Evolutionary conservation across 2,797 vertebrate genomes (phyloP).

Genomic region (Darevskia mixta): DNA sequence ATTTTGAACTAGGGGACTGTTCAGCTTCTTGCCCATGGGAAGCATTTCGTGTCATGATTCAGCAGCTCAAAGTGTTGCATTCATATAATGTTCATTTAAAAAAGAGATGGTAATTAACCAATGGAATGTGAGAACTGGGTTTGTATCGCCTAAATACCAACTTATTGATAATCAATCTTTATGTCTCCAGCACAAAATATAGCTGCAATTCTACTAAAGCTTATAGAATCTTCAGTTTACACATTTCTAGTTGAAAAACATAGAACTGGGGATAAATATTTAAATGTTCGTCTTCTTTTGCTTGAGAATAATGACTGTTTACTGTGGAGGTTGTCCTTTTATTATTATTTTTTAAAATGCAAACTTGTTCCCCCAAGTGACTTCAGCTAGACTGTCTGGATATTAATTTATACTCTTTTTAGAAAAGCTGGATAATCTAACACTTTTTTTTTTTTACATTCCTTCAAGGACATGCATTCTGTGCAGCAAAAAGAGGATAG

Average conservation of each 20-base stretch:
- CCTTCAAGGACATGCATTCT: slow-evolving; percentile 44
- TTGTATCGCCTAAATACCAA: neutral
- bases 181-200: neutral
- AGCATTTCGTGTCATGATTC: neutral
- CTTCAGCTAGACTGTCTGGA: neutral
- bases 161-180: neutral
- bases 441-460: slow-evolving; percentile 36
- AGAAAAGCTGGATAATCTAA: neutral
- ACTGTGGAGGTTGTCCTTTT: neutral
- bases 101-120: neutral
- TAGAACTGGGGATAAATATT: neutral
- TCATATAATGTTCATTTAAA: neutral
- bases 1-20: neutral
- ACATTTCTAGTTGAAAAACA: neutral
- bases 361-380: neutral
- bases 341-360: slow-evolving; percentile 7
- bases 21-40: neutral
- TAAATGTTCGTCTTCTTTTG: neutral
- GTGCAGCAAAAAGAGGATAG: slow-evolving; percentile 21
- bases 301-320: neutral
- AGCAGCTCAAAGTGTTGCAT: neutral
- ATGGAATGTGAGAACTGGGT: neutral
- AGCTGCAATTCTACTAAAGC: neutral
- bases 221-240: neutral
- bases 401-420: neutral